Evolutionary conservation across 2,888 invertebrate species (phyloP), one percentile per base, ranked within the genome.

Genomic region (Drosophila lacicola): DNA sequence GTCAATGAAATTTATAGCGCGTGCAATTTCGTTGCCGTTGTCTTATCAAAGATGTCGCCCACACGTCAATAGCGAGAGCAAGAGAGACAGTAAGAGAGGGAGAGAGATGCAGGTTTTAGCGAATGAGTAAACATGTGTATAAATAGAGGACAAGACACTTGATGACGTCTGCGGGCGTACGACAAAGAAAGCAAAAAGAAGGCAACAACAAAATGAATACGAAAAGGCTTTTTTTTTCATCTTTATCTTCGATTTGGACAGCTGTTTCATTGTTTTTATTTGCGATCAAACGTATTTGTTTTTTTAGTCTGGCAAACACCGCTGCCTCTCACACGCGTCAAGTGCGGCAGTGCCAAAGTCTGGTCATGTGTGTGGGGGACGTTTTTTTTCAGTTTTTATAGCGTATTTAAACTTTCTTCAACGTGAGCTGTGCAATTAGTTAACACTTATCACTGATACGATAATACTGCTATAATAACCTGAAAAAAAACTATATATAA

Each of bases 1-100:
- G 80, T 86, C 80, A 81, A 83, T 83, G 77, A 68, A 61, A 61
- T 54, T 47, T 61, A 41, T 46, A 62, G 80, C 83, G 68, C 80
- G 87, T 86, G 80, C 83, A 80, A 70, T 78, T 71, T 56, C 36
- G 46, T 64, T 62, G 42, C 34, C 70, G 21, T 66, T 56, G 77
- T 60, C 73, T 78, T 67, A 75, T 78, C 73, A 53, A 34, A 47
- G 54, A 46, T 49, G 53, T 55, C 46, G 62, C 14, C 36, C 62
- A 50, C 42, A 33, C 63, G 47, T 49, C 61, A 66, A 53, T 36
- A 29, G 37, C 21, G 41, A 21, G 58, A 1, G 33, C n/a, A 19
- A 19, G 49, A 50, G 34, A 39, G 21, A 10, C 47, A 5, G 11
- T 1, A n/a, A 25, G n/a, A 29, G 10, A 29, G 21, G 21, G 42